Conservation (phyloP, 2,888 invertebrate genomes). For the Timandra comae region DNA sequence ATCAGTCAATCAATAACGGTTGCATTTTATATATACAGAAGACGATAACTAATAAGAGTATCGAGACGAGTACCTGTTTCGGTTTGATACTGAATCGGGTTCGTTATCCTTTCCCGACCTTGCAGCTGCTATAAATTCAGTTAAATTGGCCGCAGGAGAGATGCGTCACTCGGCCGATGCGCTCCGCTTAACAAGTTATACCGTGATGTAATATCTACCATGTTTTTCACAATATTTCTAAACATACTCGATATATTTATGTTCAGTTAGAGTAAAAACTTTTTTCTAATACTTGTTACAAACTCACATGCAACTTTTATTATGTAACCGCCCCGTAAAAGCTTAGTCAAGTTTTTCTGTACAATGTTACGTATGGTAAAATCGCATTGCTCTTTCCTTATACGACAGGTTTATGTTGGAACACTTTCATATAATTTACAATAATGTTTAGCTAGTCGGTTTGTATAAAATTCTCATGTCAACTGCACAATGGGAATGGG, state of each 20-base stretch:
- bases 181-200: constrained; percentile 47
- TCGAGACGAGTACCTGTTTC: constrained; percentile 39
- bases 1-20: too few relatives aligned
- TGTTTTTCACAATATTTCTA: too few relatives aligned
- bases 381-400: constrained; percentile 4
- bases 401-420: constrained; percentile 5
- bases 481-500: constrained; percentile 31
- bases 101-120: constrained; percentile 70
- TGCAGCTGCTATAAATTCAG: constrained; percentile 68
- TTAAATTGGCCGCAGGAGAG: constrained; percentile 60
- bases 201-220: constrained; percentile 37
- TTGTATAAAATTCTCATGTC: constrained; percentile 24
- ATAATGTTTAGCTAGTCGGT: constrained; percentile 13
- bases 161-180: constrained; percentile 63
- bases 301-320: too few relatives aligned
- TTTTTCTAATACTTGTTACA: too few relatives aligned
- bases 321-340: too few relatives aligned
- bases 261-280: too few relatives aligned
- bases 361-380: constrained; percentile 13
- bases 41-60: constrained; percentile 4
- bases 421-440: constrained; percentile 8
- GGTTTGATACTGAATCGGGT: constrained; percentile 46
- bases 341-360: too few relatives aligned
- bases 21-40: too few relatives aligned
- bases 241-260: too few relatives aligned